Evolutionary conservation across 2,888 invertebrate species (phyloP).

Genomic region (Tenthredo notha): DNA sequence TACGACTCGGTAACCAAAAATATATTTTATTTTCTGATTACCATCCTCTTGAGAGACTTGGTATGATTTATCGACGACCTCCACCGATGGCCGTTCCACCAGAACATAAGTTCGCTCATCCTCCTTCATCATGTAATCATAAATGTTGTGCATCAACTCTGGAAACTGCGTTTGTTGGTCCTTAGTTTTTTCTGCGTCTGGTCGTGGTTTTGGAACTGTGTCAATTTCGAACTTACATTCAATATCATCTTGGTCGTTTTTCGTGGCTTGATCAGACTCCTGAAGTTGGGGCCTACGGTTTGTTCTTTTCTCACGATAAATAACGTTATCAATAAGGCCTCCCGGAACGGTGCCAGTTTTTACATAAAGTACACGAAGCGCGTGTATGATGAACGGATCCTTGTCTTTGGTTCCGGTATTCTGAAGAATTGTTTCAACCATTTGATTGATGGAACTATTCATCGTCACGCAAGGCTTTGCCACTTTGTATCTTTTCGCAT

Average conservation of each 20-base stretch:
- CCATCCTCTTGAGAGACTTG: constrained; percentile 26
- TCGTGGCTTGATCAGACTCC: neutral
- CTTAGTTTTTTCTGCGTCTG: constrained; percentile 56
- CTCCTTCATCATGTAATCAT: constrained; percentile 65
- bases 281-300: constrained; percentile 67
- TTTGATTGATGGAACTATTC: constrained; percentile 71
- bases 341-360: constrained; percentile 65
- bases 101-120: constrained; percentile 64
- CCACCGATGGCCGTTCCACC: constrained; percentile 54
- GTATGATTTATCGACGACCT: constrained; percentile 51
- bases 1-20: constrained; percentile 65
- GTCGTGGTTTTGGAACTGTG: constrained; percentile 64
- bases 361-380: constrained; percentile 70
- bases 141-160: constrained; percentile 66
- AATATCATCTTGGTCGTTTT: constrained; percentile 40
- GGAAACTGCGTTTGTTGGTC: constrained; percentile 67
- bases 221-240: constrained; percentile 61
- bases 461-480: constrained; percentile 70
- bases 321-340: constrained; percentile 66
- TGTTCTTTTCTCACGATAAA: constrained; percentile 70
- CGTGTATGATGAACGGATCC: constrained; percentile 72
- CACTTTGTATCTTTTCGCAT: constrained; percentile 59
- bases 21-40: constrained; percentile 55
- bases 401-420: constrained; percentile 71
- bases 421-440: constrained; percentile 69